Base-by-base conservation (phyloP, 2,888 invertebrate species). In the Escarpia spicata region DNA sequence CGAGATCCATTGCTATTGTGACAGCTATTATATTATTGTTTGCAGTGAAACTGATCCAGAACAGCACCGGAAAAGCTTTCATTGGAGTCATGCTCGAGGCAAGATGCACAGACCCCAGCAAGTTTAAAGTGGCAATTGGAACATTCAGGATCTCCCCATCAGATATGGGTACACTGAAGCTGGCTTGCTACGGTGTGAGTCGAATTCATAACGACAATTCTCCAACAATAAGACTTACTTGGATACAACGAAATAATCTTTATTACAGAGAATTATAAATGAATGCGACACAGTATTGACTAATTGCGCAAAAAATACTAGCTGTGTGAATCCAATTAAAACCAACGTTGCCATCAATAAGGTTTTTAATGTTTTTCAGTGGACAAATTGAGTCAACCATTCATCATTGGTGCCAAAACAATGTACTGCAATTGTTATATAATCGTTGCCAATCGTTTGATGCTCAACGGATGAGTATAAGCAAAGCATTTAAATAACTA, bases 21-120 rank as follows among this genome's bases (percentile, higher is more conserved):
- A 60, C 60, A 60, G 4, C 60, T 60, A 19, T 10, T 10, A 1
- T 4, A 26, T 60, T 60, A 15, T 75, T 75, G 19, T 26, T 75
- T 75, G 75, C 75, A 75, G 75, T 75, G 75, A 75, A 75, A 75
- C n/a, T 75, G 75, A 26, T 75, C 19, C 75, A 75, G 75, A 75
- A 75, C n/a, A 1, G 6, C 19, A 75, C 75, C 4, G 75, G 75
- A 75, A 19, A 26, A 2, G 19, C 26, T 26, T 75, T 26, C 75
- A 6, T 75, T 15, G 75, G 75, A 75, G 75, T 75, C 19, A 75
- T 75, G 75, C 19, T 75, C 6, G 19, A 75, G n/a, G 75, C 75
- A 6, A 75, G 75, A 75, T 26, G 26, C 19, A n/a, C 19, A 26
- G 75, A 75, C n/a, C 75, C 75, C 75, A 75, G 19, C 75, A 19